Conservation (phyloP, 2,888 invertebrate genomes). For the Halictus quadricinctus region DNA sequence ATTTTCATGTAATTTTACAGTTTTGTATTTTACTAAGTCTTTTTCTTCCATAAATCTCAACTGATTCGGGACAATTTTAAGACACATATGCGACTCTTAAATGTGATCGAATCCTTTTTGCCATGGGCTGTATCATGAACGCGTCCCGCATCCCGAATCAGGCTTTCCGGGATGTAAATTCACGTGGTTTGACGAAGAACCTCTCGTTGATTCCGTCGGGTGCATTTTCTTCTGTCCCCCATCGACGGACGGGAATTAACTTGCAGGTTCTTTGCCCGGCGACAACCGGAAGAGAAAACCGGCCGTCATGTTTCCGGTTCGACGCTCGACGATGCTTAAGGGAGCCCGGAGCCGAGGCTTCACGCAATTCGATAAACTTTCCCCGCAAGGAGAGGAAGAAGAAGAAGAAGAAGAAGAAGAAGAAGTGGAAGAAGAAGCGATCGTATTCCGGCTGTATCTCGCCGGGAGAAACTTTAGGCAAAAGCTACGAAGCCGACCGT, state of each 20-base stretch:
- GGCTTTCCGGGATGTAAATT: constrained; percentile 1
- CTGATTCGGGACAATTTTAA: too few relatives aligned
- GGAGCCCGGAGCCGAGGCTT: constrained; percentile 34
- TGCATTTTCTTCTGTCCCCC: not conserved
- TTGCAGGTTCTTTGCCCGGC: constrained; percentile 25
- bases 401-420: constrained; percentile 33
- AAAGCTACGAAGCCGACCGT: constrained; percentile 19
- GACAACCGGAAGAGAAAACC: constrained; percentile 13
- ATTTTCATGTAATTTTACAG: not conserved
- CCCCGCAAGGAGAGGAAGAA: constrained; percentile 14
- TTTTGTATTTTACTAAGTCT: too few relatives aligned
- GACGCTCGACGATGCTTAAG: constrained; percentile 59
- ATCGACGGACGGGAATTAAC: constrained; percentile 30
- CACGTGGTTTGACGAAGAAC: not conserved
- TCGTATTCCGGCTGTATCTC: not conserved
- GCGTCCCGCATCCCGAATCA: not conserved
- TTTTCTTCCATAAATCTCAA: too few relatives aligned
- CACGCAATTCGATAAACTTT: constrained; percentile 48
- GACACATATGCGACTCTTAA: not conserved
- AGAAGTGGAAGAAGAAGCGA: constrained; percentile 19
- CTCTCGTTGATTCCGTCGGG: not conserved
- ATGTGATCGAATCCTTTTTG: not conserved
- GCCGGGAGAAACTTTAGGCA: constrained; percentile 27
- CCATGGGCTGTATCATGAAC: not conserved
- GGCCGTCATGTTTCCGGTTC: constrained; percentile 48